Evolutionary conservation across 2,113 vertebrate genomes (phyloP).

Genomic region (Pollachius pollachius): DNA sequence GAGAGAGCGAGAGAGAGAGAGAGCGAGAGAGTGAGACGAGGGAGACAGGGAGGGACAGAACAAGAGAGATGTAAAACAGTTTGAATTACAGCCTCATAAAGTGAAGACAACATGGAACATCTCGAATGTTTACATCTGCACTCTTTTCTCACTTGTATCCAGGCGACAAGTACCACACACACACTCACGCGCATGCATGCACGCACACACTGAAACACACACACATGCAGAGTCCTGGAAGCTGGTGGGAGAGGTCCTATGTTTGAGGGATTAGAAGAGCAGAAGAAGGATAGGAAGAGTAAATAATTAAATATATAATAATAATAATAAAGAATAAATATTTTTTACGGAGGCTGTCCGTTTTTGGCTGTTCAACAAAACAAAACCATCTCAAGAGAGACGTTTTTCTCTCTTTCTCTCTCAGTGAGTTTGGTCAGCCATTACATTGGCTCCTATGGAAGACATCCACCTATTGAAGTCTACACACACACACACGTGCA

Average conservation of each 20-base stretch:
- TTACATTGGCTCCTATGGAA: too few relatives aligned
- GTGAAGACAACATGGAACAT: slow-evolving; percentile 24
- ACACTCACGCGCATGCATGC: slow-evolving; percentile 2
- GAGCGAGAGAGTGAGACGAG: background rate
- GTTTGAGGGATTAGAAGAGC: slow-evolving; percentile 20
- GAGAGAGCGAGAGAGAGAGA: background rate
- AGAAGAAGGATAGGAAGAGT: slow-evolving; percentile 20
- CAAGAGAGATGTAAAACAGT: background rate
- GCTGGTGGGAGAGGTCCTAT: slow-evolving; percentile 16
- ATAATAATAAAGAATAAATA: too few relatives aligned
- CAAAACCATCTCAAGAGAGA: too few relatives aligned
- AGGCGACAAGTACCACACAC: slow-evolving; percentile 51
- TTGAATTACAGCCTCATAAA: slow-evolving; percentile 23
- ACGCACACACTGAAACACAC: slow-evolving; percentile 3
- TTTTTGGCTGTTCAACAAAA: background rate
- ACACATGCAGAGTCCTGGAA: background rate
- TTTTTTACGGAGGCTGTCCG: slow-evolving; percentile 19
- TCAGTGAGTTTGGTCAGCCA: too few relatives aligned
- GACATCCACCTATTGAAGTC: too few relatives aligned
- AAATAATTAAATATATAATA: too few relatives aligned
- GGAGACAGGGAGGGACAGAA: background rate
- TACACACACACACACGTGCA: too few relatives aligned
- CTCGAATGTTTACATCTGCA: slow-evolving; percentile 52
- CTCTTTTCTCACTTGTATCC: slow-evolving; percentile 51
- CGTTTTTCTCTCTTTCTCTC: too few relatives aligned